A percentile compares a stretch with the other conserved stretches of the same genome.
These are phyloP conservation scores for Ganaspis brasiliensis DNA, from an alignment of 2,888 invertebrate species.

Conservation along the genomic window DNA sequence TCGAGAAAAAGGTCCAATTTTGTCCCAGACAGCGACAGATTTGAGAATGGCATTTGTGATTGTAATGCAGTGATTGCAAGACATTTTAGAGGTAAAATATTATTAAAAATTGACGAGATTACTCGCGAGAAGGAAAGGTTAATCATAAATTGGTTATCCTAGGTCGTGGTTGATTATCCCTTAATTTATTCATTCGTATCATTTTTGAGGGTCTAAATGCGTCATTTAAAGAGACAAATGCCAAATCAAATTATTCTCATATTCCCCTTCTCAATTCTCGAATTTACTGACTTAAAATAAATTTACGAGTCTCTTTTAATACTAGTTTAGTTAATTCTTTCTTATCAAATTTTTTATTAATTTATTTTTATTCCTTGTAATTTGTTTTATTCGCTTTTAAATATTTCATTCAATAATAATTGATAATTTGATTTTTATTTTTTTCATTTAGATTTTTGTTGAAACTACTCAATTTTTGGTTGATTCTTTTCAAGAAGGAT, in stretches of 20 bases:
- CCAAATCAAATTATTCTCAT: not conserved
- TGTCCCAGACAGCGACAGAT: not conserved
- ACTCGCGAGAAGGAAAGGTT: conserved; percentile 49
- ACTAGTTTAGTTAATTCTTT: too few relatives aligned
- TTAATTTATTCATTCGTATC: conserved; percentile 19
- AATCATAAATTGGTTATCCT: conserved; percentile 42
- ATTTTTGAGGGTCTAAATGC: not conserved
- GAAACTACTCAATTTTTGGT: not conserved
- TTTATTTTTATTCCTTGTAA: too few relatives aligned
- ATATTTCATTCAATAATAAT: too few relatives aligned
- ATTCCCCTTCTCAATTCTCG: not conserved
- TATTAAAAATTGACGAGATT: conserved; percentile 52
- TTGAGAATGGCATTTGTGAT: conserved; percentile 7
- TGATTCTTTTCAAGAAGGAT: not conserved
- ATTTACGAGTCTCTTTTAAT: too few relatives aligned
- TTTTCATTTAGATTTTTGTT: not conserved
- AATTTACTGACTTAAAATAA: too few relatives aligned
- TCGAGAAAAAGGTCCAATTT: not conserved
- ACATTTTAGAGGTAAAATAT: conserved; percentile 25
- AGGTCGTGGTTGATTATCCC: conserved; percentile 11
- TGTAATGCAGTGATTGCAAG: not conserved
- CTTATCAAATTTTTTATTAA: too few relatives aligned
- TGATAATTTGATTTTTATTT: too few relatives aligned
- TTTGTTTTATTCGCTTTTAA: too few relatives aligned
- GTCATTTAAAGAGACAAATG: not conserved